Evolutionary conservation across 1,140 invertebrate species (phyloP).

Genomic region (Phymastichus coffea): DNA sequence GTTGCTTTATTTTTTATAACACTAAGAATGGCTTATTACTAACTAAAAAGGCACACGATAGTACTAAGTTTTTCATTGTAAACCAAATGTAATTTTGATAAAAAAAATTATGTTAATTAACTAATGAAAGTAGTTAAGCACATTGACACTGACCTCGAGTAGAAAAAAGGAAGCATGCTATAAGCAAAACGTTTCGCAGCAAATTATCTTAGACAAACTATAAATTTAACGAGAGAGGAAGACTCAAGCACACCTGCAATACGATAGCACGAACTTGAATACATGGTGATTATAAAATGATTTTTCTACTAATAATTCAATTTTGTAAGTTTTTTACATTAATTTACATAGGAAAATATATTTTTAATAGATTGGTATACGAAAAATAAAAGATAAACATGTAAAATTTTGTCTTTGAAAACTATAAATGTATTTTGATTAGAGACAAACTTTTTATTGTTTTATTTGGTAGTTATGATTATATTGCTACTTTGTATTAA

Average conservation of each 20-base stretch:
- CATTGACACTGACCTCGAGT: neutral
- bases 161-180: conserved; percentile 11
- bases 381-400: no score
- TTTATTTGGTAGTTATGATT: no score
- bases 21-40: no score
- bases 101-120: neutral
- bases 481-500: no score
- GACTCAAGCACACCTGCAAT: conserved; percentile 17
- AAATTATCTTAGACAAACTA: conserved; percentile 10
- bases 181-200: conserved; percentile 26
- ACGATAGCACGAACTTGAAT: neutral
- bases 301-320: neutral
- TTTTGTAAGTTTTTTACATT: neutral
- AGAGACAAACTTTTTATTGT: no score
- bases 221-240: conserved; percentile 26
- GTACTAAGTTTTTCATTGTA: conserved; percentile 8
- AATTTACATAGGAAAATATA: neutral
- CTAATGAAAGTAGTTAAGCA: neutral
- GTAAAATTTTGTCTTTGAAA: no score
- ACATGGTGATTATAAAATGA: conserved; percentile 10
- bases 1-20: no score
- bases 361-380: no score
- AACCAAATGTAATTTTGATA: neutral
- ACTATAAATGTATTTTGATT: no score
- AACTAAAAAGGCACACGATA: conserved; percentile 1